A percentile compares a stretch with the other conserved stretches of the same genome.
Evolutionary conservation across 2,113 vertebrate species (phyloP).

Genomic region (Boulengeromyrus knoepffleri): DNA sequence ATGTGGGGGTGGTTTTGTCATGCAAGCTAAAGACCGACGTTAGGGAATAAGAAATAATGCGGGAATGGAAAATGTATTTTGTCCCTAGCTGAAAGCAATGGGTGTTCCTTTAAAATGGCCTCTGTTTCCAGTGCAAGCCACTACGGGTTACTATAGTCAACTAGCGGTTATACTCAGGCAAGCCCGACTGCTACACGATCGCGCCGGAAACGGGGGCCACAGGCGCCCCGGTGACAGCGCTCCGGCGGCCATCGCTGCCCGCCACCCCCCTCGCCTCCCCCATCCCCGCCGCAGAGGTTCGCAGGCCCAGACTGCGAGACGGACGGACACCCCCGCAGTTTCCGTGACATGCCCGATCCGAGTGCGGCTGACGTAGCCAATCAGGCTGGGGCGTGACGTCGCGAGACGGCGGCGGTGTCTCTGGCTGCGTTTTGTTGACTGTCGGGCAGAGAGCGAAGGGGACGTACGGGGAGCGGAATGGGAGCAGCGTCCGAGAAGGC

Average conservation of each 20-base stretch:
- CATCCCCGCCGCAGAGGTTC: constrained; percentile 30
- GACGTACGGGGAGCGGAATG: constrained; percentile 38
- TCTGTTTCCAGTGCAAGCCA: neutral
- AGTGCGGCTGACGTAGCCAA: constrained; percentile 57
- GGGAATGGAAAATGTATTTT: neutral
- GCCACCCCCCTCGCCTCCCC: neutral
- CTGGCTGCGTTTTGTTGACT: constrained; percentile 57
- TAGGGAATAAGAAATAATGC: neutral
- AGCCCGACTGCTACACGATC: neutral
- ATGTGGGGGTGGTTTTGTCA: neutral
- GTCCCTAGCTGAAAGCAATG: neutral
- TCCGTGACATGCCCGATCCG: constrained; percentile 45
- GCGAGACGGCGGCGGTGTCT: constrained; percentile 53
- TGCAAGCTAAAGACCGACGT: neutral
- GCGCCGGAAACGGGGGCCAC: neutral
- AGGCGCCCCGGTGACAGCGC: neutral
- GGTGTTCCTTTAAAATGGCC: neutral
- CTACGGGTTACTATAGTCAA: neutral
- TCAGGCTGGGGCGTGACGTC: constrained; percentile 57
- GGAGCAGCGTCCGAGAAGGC: constrained; percentile 31
- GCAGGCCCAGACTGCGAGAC: constrained; percentile 36
- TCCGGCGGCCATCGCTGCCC: neutral
- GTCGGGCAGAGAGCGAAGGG: constrained; percentile 49
- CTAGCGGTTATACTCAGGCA: neutral
- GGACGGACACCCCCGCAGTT: constrained; percentile 60